These are phyloP conservation scores for Peribatodes rhomboidaria DNA, from an alignment of 2,888 invertebrate genomes.

Conservation along the genomic window DNA sequence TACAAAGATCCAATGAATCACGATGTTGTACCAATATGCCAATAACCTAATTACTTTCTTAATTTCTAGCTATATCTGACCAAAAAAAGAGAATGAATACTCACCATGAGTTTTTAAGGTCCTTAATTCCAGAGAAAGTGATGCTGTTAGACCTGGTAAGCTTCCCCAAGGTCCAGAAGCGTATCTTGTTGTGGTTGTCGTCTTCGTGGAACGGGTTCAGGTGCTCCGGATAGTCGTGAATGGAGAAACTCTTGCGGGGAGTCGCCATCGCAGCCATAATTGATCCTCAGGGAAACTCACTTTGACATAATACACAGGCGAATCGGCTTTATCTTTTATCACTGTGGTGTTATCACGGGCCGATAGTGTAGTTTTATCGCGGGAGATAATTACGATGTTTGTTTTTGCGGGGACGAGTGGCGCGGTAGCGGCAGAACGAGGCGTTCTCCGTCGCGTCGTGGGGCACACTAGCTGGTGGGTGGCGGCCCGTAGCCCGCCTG, in stretches of 20 bases:
- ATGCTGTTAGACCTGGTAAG: conserved; percentile 87
- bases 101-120: conserved; percentile 87
- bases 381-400: conserved; percentile 79
- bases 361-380: conserved; percentile 79
- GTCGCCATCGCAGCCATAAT: conserved; percentile 77
- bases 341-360: conserved; percentile 58
- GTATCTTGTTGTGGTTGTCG: conserved; percentile 87
- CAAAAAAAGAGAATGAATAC: conserved; percentile 46
- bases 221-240: conserved; percentile 91
- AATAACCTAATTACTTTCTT: conserved; percentile 28
- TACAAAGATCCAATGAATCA: conserved; percentile 31
- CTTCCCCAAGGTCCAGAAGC: conserved; percentile 87
- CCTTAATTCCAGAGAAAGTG: conserved; percentile 86
- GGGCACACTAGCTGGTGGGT: conserved; percentile 61
- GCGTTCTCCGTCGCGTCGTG: conserved; percentile 70
- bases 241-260: conserved; percentile 84
- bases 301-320: conserved; percentile 82
- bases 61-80: no score
- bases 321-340: conserved; percentile 83
- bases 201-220: conserved; percentile 92
- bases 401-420: conserved; percentile 66
- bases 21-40: conserved; percentile 27
- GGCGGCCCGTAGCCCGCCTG: conserved; percentile 43
- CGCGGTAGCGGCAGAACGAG: conserved; percentile 55
- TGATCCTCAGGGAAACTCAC: conserved; percentile 60